These are phyloP conservation scores for Pagrus major DNA, from an alignment of 2,113 vertebrate species.

Conservation along the genomic window DNA sequence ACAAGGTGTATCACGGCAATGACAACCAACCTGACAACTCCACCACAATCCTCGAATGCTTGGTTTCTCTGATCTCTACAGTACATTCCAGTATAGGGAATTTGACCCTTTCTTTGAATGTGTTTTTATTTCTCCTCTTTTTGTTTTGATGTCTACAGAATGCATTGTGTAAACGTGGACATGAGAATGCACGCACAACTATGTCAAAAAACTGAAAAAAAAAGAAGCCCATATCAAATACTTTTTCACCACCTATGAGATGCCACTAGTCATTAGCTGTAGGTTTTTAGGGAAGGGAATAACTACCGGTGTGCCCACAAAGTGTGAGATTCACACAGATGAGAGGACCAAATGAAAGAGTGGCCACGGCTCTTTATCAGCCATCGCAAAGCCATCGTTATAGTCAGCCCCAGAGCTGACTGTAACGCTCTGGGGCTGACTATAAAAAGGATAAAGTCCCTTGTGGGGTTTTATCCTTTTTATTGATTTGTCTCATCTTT, in stretches of 20 bases:
- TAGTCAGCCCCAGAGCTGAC: slow-evolving; percentile 82
- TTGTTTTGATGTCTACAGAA: slow-evolving; percentile 79
- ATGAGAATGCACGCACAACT: slow-evolving; percentile 79
- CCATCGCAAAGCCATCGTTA: slow-evolving; percentile 87
- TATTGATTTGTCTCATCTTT: slow-evolving; percentile 71
- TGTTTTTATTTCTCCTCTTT: slow-evolving; percentile 78
- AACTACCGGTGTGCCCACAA: slow-evolving; percentile 80
- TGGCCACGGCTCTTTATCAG: slow-evolving; percentile 80
- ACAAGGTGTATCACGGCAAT: slow-evolving; percentile 58
- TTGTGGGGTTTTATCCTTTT: slow-evolving; percentile 77
- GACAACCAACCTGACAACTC: slow-evolving; percentile 63
- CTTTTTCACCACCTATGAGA: slow-evolving; percentile 73
- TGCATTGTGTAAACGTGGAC: slow-evolving; percentile 84
- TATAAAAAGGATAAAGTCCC: slow-evolving; percentile 38
- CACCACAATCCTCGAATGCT: slow-evolving; percentile 74
- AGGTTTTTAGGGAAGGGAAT: slow-evolving; percentile 67
- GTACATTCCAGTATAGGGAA: slow-evolving; percentile 88
- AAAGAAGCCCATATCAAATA: slow-evolving; percentile 69
- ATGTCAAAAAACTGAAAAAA: slow-evolving; percentile 58
- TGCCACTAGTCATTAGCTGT: slow-evolving; percentile 88
- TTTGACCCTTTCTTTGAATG: slow-evolving; percentile 84
- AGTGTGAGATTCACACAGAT: slow-evolving; percentile 77
- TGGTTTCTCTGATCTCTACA: slow-evolving; percentile 85
- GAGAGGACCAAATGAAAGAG: slow-evolving; percentile 80
- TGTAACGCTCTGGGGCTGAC: slow-evolving; percentile 15